Conservation (phyloP, 2,113 vertebrate genomes). For the Gobio gobio region DNA sequence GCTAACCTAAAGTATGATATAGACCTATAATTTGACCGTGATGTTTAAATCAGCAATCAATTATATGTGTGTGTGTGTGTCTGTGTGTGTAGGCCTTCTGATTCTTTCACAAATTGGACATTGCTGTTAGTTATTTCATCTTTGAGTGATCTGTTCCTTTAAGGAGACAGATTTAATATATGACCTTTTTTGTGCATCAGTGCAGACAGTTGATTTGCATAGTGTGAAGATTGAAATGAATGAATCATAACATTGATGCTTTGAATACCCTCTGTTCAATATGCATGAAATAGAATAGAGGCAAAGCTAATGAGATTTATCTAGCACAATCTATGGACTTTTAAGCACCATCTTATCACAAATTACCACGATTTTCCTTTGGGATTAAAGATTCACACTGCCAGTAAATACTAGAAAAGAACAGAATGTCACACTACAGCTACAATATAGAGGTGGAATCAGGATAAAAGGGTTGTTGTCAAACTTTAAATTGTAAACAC, state of each 20-base stretch:
- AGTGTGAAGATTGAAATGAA: constrained; percentile 52
- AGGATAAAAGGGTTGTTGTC: not conserved
- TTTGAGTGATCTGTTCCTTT: not conserved
- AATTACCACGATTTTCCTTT: not conserved
- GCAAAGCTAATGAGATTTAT: constrained; percentile 49
- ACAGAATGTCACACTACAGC: not conserved
- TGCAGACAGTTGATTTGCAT: not conserved
- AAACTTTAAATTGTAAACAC: not conserved
- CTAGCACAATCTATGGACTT: constrained; percentile 49
- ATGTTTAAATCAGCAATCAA: not conserved
- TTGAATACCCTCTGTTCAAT: constrained; percentile 58
- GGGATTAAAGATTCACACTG: not conserved
- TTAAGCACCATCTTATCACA: not conserved
- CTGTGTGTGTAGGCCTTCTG: not conserved
- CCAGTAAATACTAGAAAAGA: not conserved
- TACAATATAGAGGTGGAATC: not conserved
- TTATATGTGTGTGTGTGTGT: not conserved
- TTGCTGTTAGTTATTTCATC: not conserved
- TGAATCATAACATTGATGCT: constrained; percentile 58
- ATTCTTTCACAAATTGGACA: not conserved
- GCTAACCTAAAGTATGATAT: not conserved
- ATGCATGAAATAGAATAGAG: constrained; percentile 54
- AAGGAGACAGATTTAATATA: constrained; percentile 44
- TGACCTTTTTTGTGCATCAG: constrained; percentile 50
- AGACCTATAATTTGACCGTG: not conserved